Base-by-base conservation (phyloP, 2,797 vertebrate genomes). In the Poeciliopsis gracilis region DNA sequence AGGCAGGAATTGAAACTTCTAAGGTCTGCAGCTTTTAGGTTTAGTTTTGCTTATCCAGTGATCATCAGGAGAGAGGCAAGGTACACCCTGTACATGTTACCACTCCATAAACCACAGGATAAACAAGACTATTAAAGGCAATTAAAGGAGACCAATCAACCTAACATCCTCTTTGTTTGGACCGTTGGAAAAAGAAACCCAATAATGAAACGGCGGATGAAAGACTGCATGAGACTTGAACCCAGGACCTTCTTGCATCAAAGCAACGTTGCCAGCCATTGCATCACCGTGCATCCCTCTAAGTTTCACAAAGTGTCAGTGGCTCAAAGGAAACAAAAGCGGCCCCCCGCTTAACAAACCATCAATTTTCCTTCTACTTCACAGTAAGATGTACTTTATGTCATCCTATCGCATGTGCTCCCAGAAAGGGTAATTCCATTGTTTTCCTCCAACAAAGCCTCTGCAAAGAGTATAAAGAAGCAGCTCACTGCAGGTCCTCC, bases 401-500 rank as follows among this genome's bases (percentile, higher is more conserved):
- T 43, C n/a, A 5, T 25, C 23, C 20, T 61, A 61, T 73, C 67
- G 15, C 72, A 77, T 82, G 89, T 23, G 67, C 79, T 55, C 75
- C 76, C 61, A 80, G 69, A 84, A 87, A 90, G 47, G 61, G 76
- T 20, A 18, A 72, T 77, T 33, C 79, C 75, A 33, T 43, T 66
- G 83, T 84, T 86, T 82, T 78, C 25, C 25, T 77, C 43, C 77
- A 63, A 80, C 83, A 84, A 86, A 82, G 83, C 86, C 72, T 86
- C 72, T 28, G 82, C 73, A 69, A 75, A 82, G 76, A 55, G 85
- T 88, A 91, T 86, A 88, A 91, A 82, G 82, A 86, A 89, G 81
- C 75, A 36, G 83, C 85, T 82, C 82, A 78, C 49, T 57, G 73
- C 59, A 80, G 84, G 75, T 88, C 80, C 78, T 73, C 76, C 51